Percentiles rank a stretch among this genome's conserved stretches.
Conservation (phyloP, 2,113 vertebrate genomes). For the Microcebus lehilahytsara region DNA sequence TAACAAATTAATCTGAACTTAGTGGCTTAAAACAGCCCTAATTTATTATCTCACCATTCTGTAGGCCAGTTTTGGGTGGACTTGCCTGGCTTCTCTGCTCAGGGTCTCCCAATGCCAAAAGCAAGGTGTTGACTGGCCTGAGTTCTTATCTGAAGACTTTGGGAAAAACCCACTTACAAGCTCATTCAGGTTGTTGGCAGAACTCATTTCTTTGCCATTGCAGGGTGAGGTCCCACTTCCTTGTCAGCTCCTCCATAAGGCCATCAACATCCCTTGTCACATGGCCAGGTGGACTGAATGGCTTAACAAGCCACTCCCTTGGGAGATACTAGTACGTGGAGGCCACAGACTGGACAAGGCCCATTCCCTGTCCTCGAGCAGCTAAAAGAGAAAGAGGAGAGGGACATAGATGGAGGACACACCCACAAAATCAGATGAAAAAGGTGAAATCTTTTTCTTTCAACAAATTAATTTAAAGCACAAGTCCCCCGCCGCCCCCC, state of each 20-base stretch:
- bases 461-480: neutral
- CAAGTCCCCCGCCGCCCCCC: fast-evolving
- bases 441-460: neutral
- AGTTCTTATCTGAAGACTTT: neutral
- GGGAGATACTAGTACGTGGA: neutral
- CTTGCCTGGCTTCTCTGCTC: no score
- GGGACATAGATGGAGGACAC: neutral
- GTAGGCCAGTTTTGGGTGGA: neutral
- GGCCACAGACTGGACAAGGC: neutral
- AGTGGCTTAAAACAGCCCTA: neutral
- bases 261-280: neutral
- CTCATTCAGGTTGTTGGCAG: neutral
- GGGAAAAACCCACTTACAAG: neutral
- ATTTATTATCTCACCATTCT: neutral
- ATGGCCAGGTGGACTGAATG: neutral
- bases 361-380: neutral
- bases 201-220: neutral
- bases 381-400: neutral
- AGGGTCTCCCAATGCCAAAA: neutral
- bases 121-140: no score
- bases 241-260: neutral
- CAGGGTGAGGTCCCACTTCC: neutral
- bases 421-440: neutral
- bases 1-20: neutral
- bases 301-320: neutral